Percentiles rank a stretch among this genome's conserved stretches.
Conservation (phyloP, 1,140 invertebrate genomes). For the Colletes gigas region DNA sequence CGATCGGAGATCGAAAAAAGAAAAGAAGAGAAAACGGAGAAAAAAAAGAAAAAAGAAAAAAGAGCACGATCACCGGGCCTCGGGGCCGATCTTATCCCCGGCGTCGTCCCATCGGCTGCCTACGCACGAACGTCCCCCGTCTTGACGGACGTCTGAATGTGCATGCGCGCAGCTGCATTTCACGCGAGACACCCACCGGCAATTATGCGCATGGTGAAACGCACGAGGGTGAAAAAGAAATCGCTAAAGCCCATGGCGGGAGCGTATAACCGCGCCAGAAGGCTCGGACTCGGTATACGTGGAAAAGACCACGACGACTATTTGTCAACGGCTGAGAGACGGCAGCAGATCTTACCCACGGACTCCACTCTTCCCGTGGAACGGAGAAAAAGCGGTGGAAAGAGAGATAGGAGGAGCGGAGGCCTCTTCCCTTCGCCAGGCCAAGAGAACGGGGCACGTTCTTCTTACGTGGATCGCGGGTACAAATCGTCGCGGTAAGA, state of each 20-base stretch:
- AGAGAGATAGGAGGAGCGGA: background rate
- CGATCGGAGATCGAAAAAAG: conserved; percentile 27
- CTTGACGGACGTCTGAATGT: conserved; percentile 67
- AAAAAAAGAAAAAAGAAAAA: conserved; percentile 12
- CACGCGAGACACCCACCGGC: conserved; percentile 64
- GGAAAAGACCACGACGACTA: conserved; percentile 55
- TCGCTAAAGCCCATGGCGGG: conserved; percentile 38
- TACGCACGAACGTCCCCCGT: conserved; percentile 61
- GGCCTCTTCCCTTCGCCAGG: conserved; percentile 18
- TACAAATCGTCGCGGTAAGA: conserved; percentile 68
- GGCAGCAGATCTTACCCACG: conserved; percentile 53
- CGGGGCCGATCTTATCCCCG: conserved; percentile 60
- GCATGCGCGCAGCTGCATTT: conserved; percentile 62
- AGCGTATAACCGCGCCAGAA: conserved; percentile 25
- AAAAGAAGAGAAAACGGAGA: background rate
- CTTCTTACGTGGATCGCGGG: conserved; percentile 56
- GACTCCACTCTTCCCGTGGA: conserved; percentile 22
- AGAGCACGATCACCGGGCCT: conserved; percentile 47
- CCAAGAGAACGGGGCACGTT: conserved; percentile 45
- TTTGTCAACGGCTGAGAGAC: conserved; percentile 66
- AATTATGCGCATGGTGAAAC: conserved; percentile 65
- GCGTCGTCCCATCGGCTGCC: conserved; percentile 58
- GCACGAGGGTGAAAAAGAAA: conserved; percentile 61
- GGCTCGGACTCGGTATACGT: conserved; percentile 30
- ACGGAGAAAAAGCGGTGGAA: conserved; percentile 50